Evolutionary conservation across 92 coral and sea anemone genomes (phyloP), one percentile per base, ranked within the genome.

Genomic region (Paramuricea clavata): DNA sequence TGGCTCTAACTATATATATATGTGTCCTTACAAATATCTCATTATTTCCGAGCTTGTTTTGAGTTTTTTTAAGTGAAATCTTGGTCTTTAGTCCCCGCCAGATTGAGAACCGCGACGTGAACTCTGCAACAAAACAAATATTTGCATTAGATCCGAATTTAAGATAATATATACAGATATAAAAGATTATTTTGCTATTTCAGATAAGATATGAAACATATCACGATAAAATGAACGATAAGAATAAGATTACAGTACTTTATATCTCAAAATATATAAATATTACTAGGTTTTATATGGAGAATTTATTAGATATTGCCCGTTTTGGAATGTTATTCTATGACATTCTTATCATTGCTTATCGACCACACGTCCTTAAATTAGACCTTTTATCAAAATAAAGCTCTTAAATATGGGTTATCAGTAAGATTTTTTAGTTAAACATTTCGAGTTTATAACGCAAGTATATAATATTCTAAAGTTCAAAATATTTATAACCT

Each of bases 21-120:
- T 10, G 70, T 8, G 33, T 25, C 35, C 70, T 12, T 7, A 62
- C 70, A 62, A 25, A 39, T 39, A 39, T 39, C 10, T 39, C 44
- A 10, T 10, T 39, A 4, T 39, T 39, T 4, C 44, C 44, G 10
- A 39, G 44, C 10, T 39, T 33, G 19, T 65, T 65, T 65, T 31
- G 35, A 33, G 17, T 65, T 13, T 1, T 17, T 60, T 60, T 60
- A 22, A 4, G 0, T 0, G 23, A 60, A 60, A 28, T 65, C 0
- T 25, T 65, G 72, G 72, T 65, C 72, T 65, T 65, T 65, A 65
- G 31, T 60, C 68, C 6, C 15, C 72, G 16, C 28, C 41, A 16
- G 11, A 27, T 16, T 30, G 22, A 6, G 72, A 65, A 19, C 72
- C 72, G 10, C 72, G 35, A 6, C 72, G 72, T 4, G 72, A 65